These are phyloP conservation scores for Xylophagus ater DNA, from an alignment of 2,888 invertebrate genomes.

Conservation along the genomic window DNA sequence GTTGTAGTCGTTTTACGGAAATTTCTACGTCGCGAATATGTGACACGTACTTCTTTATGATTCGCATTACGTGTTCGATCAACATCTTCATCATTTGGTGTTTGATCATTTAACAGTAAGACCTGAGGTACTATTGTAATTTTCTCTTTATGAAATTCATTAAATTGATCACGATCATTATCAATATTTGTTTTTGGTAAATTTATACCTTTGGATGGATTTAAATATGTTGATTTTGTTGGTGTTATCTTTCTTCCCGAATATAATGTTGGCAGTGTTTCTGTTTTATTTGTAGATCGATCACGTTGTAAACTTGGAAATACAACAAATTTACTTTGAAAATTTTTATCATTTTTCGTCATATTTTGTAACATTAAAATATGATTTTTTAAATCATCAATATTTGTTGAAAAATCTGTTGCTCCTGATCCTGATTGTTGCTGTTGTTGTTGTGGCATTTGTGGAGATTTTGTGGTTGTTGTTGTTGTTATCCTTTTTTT, in stretches of 20 bases:
- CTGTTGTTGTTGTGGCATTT: constrained; percentile 13
- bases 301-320: constrained; percentile 37
- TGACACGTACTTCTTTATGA: constrained; percentile 16
- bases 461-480: constrained; percentile 14
- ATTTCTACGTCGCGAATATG: constrained; percentile 16
- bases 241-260: background rate
- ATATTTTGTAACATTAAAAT: constrained; percentile 37
- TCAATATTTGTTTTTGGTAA: constrained; percentile 27
- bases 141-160: constrained; percentile 24
- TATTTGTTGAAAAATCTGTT: constrained; percentile 32
- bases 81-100: constrained; percentile 22
- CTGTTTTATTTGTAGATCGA: constrained; percentile 18
- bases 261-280: background rate
- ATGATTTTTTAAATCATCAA: constrained; percentile 38
- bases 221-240: background rate
- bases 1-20: constrained; percentile 18
- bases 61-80: constrained; percentile 15
- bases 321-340: constrained; percentile 39
- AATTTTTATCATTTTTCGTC: constrained; percentile 36
- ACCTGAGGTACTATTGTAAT: constrained; percentile 35
- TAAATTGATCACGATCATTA: constrained; percentile 23
- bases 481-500: constrained; percentile 22
- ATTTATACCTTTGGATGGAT: constrained; percentile 14
- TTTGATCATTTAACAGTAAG: constrained; percentile 33
- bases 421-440: constrained; percentile 16